Percentiles rank a stretch among this genome's conserved stretches.
These are phyloP conservation scores for Ochotona princeps DNA, from an alignment of 2,113 vertebrate species.

Conservation along the genomic window DNA sequence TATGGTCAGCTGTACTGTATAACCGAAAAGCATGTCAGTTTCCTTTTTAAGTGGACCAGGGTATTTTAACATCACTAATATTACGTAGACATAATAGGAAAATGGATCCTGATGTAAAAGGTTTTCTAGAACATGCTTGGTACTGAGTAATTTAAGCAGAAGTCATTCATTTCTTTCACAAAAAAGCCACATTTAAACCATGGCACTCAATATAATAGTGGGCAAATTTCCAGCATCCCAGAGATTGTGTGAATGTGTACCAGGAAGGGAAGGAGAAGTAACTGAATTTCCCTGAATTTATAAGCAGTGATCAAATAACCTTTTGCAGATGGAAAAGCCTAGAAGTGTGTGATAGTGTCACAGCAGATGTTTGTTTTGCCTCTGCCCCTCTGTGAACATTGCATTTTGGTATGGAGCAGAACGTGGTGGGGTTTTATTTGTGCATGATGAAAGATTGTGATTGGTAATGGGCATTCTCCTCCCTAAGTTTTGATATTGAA, in stretches of 20 bases:
- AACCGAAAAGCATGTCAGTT: constrained; percentile 63
- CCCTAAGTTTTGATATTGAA: constrained; percentile 58
- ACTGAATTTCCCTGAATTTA: constrained; percentile 48
- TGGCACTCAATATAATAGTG: constrained; percentile 53
- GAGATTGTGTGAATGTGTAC: background rate
- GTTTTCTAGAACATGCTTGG: constrained; percentile 53
- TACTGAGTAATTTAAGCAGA: constrained; percentile 61
- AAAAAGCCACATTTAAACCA: constrained; percentile 59
- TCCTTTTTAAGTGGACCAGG: constrained; percentile 51
- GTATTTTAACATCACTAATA: constrained; percentile 12
- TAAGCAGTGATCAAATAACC: constrained; percentile 44
- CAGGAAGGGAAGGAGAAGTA: background rate
- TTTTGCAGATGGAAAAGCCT: constrained; percentile 48
- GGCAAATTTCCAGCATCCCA: constrained; percentile 33
- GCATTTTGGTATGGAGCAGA: constrained; percentile 39
- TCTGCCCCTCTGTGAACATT: constrained; percentile 23
- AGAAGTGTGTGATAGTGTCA: background rate
- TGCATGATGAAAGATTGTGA: background rate
- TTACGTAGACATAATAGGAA: constrained; percentile 67
- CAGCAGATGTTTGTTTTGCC: constrained; percentile 54
- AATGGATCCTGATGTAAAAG: constrained; percentile 67
- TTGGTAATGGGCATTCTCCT: constrained; percentile 34
- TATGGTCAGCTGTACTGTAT: constrained; percentile 63
- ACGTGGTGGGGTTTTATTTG: constrained; percentile 38
- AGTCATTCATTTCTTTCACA: constrained; percentile 62